Evolutionary conservation across 2,113 vertebrate species (phyloP).

Genomic region (Archilochus colubris): DNA sequence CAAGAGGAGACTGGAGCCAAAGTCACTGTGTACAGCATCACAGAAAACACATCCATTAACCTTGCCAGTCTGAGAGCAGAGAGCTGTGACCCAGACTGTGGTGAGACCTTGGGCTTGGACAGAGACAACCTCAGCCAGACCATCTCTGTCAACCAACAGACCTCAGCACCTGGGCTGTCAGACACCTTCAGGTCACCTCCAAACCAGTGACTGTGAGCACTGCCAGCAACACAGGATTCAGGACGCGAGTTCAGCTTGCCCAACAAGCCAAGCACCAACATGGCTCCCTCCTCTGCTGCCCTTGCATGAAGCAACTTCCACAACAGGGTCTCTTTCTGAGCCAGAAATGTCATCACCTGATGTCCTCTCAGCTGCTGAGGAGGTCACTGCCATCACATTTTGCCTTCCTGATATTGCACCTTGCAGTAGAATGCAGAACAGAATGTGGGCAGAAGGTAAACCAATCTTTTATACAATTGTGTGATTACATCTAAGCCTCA

Average conservation of each 20-base stretch:
- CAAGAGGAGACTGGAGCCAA: not conserved
- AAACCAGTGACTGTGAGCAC: fast-evolving
- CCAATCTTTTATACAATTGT: constrained; percentile 23
- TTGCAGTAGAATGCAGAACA: not conserved
- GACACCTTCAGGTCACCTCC: not conserved
- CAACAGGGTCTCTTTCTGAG: not conserved
- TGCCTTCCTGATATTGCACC: not conserved
- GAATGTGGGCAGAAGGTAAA: constrained; percentile 10
- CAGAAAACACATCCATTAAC: not conserved
- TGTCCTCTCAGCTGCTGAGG: not conserved
- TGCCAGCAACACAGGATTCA: not conserved
- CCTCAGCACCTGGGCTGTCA: not conserved
- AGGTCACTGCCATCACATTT: not conserved
- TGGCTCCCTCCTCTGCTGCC: not conserved
- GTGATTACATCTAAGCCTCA: constrained; percentile 47
- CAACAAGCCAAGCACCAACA: not conserved
- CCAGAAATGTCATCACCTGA: not conserved
- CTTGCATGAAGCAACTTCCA: not conserved
- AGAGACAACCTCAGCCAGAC: not conserved
- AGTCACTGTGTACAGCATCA: not conserved
- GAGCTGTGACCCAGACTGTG: not conserved
- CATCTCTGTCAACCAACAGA: not conserved
- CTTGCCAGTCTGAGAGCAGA: not conserved
- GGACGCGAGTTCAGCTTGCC: not conserved
- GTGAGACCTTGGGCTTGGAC: not conserved